These are phyloP conservation scores for Calephelis virginiensis DNA, from an alignment of 1,140 invertebrate species.

Conservation along the genomic window DNA sequence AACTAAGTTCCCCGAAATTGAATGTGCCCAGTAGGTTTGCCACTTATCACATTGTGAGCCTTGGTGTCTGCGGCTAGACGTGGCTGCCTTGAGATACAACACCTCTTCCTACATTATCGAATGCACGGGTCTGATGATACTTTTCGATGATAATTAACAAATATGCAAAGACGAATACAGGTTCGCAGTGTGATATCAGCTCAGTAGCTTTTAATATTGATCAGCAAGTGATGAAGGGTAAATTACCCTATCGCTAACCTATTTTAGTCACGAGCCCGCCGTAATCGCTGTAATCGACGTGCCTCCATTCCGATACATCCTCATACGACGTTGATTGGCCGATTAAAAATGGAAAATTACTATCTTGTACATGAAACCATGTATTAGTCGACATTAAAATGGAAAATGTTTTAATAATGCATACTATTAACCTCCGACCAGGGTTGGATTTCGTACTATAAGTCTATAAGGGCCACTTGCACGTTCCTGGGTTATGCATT, in stretches of 20 bases:
- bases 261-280: constrained; percentile 21
- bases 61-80: too few species aligned
- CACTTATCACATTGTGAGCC: too few species aligned
- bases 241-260: constrained; percentile 22
- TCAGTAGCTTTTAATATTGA: constrained; percentile 16
- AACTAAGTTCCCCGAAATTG: too few species aligned
- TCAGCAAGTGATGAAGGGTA: constrained; percentile 17
- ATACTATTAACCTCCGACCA: too few species aligned
- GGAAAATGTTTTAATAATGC: too few species aligned
- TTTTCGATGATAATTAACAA: neutral
- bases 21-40: too few species aligned
- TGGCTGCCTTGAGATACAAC: too few species aligned
- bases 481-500: too few species aligned
- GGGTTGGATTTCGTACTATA: too few species aligned
- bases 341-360: constrained; percentile 15
- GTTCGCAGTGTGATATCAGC: neutral
- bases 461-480: too few species aligned
- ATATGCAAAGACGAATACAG: neutral
- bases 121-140: too few species aligned
- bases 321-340: constrained; percentile 15
- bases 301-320: constrained; percentile 15
- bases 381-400: neutral
- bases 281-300: constrained; percentile 22
- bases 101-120: too few species aligned
- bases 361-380: neutral